Base-by-base conservation (phyloP, 2,888 invertebrate genomes). In the Cheilosia scutellata region DNA sequence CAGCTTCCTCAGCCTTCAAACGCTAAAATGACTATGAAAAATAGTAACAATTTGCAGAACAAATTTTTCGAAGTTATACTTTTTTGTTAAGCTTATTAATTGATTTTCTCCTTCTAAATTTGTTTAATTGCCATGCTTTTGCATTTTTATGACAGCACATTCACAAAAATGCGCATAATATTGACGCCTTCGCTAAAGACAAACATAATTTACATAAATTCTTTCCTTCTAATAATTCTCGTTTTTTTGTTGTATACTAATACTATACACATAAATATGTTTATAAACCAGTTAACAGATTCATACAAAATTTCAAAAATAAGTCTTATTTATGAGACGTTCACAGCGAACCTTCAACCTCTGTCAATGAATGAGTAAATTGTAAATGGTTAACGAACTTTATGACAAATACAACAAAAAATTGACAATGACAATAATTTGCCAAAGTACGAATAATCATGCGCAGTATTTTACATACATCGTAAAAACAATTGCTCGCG, bases 361-460 rank as follows among this genome's bases (percentile, higher is more conserved):
- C 31, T 53, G 51, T 25, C 62, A 47, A 65, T 75, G 44, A 65
- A 44, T 74, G 74, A 29, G 29, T 42, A 20, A 33, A 53, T 55
- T 20, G 29, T 42, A 20, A 33, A 53, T 55, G 74, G 74, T 75
- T 65, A 75, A 75, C 74, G 65, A 75, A 75, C 74, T 74, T 65
- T 11, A 27, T 9, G 1, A 31, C 31, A 63, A 47, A 37, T 33
- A 33, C 13, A 20, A 16, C 29, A n/a, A 55, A 31, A 63, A 47
- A 29, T 29, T 42, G 33, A 20, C 29, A 62, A 62, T 72, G 62
- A 40, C 62, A 62, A 25, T 42, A 63, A 42, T 60, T 60, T 60
- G 51, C 20, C 51, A 11, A 13, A 16, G 16, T n/a, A 33, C 29
- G 40, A 53, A 53, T 29, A 20, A 53, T 53, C 9, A 47, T 20